Percentiles rank a stretch among this genome's conserved stretches.
Evolutionary conservation across 2,888 invertebrate genomes (phyloP).

Genomic region (Leucophenga maculata): DNA sequence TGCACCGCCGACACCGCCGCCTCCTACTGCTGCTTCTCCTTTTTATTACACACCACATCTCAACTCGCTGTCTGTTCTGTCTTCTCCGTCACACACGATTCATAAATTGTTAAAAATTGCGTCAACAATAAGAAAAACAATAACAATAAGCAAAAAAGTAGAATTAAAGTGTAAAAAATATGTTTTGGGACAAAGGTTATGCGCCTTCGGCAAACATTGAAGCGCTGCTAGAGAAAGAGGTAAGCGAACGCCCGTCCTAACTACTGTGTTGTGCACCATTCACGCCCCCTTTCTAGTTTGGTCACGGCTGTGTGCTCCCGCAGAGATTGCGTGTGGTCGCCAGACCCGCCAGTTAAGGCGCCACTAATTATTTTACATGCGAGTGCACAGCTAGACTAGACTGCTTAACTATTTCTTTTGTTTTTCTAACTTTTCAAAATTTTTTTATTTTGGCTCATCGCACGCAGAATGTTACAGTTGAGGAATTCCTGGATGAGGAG

Average conservation of each 20-base stretch:
- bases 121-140: slow-evolving; percentile 58
- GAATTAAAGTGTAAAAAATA: slow-evolving; percentile 54
- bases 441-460: background rate
- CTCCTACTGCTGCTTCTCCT: too few species aligned
- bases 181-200: slow-evolving; percentile 73
- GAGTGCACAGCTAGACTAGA: slow-evolving; percentile 20
- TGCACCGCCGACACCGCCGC: background rate
- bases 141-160: background rate
- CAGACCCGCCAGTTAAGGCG: background rate
- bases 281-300: background rate
- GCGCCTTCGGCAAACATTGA: slow-evolving; percentile 72
- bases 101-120: slow-evolving; percentile 49
- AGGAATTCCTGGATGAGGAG: slow-evolving; percentile 93
- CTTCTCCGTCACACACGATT: too few species aligned
- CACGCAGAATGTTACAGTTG: slow-evolving; percentile 87
- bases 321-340: background rate
- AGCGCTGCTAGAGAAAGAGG: slow-evolving; percentile 71
- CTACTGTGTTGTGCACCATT: too few species aligned
- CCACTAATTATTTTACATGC: slow-evolving; percentile 31
- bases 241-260: slow-evolving; percentile 47
- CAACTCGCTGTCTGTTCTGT: too few species aligned
- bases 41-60: too few species aligned
- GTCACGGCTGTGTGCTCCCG: too few species aligned
- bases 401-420: background rate
- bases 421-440: slow-evolving; percentile 25